Base-by-base conservation (phyloP, 2,888 invertebrate genomes). In the Apoda limacodes region DNA sequence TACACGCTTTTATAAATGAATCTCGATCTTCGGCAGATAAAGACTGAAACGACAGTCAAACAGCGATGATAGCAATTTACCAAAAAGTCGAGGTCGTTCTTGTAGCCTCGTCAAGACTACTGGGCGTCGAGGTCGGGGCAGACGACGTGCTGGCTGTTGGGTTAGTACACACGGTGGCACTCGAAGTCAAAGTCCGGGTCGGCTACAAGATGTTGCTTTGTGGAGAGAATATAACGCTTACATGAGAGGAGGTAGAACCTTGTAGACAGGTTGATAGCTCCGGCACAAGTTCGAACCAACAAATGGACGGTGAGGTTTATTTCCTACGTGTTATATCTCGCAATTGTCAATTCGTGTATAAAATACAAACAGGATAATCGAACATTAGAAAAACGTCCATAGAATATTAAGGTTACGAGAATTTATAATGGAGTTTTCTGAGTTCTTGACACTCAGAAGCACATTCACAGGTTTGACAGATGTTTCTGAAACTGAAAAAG, bases 171-270 rank as follows among this genome's bases (percentile, higher is more conserved):
- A 26, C 15, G 32, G 32, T 29, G 29, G 29, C 15, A 23, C 19
- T 19, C 27, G 13, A 9, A 25, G 15, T 25, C 25, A 9, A 12
- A 13, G 25, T 25, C 13, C 25, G 15, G 15, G 19, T 23, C 30
- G 17, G 9, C 30, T 19, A 30, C 30, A 13, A 24, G 30, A 17
- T 9, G 14, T 24, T 24, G 20, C 28, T 28, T 23, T 19, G 13
- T 22, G 26, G 23, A 36, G 27, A 34, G 22, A 30, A 13, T 44
- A 42, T 15, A 43, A 39, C 19, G 11, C 27, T 10, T 37, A 43
- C 13, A 39, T 42, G 38, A 39, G 44, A 9, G 44, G 44, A 5
- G 42, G 42, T n/a, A n/a, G n/a, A 35, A 40, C 25, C 28, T 43
- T 3, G 33, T 41, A 6, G 40, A 41, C 13, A 29, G 40, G 12